Conservation (phyloP, 2,113 vertebrate genomes). For the Syngnathoides biaculeatus region DNA sequence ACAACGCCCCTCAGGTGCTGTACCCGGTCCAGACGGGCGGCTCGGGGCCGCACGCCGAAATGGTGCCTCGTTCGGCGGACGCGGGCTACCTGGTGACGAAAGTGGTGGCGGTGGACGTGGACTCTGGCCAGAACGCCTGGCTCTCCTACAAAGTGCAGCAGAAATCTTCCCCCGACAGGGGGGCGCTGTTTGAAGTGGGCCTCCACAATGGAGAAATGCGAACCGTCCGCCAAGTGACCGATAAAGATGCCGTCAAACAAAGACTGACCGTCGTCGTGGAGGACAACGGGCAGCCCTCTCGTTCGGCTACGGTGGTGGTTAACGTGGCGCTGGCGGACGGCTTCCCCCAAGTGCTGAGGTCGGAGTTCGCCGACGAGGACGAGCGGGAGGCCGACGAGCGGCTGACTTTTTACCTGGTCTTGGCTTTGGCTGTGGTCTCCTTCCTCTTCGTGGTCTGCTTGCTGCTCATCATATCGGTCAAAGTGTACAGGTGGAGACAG, state of each 20-base stretch:
- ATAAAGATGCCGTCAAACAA: constrained; percentile 68
- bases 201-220: constrained; percentile 30
- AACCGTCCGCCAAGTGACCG: constrained; percentile 56
- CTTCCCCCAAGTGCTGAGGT: constrained; percentile 64
- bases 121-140: constrained; percentile 66
- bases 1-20: constrained; percentile 48
- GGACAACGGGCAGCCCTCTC: constrained; percentile 48
- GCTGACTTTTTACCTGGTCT: constrained; percentile 34
- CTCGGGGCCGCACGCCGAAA: constrained; percentile 54
- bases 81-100: constrained; percentile 57
- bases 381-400: constrained; percentile 39
- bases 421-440: constrained; percentile 56
- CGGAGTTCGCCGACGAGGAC: constrained; percentile 47
- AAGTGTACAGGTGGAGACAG: constrained; percentile 57
- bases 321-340: constrained; percentile 66
- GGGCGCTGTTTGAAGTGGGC: constrained; percentile 26
- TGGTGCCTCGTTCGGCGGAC: constrained; percentile 55
- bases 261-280: constrained; percentile 47
- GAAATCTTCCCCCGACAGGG: constrained; percentile 32
- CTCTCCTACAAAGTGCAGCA: constrained; percentile 55
- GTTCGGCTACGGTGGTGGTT: constrained; percentile 53
- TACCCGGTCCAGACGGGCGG: constrained; percentile 54
- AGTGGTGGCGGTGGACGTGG: constrained; percentile 66
- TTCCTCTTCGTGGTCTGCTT: constrained; percentile 67
- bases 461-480: constrained; percentile 55